phyloP scores from a whole-genome alignment of 37 sponge, comb jelly and placozoan genomes.

The Ianthella basta region DNA sequence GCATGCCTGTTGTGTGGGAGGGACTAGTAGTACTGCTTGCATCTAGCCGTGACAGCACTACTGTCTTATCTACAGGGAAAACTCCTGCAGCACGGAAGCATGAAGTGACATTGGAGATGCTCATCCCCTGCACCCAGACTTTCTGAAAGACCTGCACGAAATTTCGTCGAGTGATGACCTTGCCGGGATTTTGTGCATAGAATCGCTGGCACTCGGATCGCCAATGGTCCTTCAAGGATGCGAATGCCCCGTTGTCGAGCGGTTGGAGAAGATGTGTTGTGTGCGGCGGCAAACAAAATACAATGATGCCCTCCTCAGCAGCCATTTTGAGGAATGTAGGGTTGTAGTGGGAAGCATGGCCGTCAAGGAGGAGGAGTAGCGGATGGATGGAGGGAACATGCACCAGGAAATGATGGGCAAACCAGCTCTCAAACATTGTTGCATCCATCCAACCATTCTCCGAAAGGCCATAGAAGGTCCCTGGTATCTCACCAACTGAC shows the following conservation, averaged over 20 bases:
- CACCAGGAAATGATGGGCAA: constrained; percentile 40
- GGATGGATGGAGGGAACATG: constrained; percentile 46
- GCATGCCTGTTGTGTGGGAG: not conserved
- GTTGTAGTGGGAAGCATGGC: constrained; percentile 49
- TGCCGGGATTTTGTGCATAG: constrained; percentile 28
- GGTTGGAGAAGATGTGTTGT: constrained; percentile 56
- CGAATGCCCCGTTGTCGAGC: constrained; percentile 45
- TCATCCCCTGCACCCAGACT: constrained; percentile 56
- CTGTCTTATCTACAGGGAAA: constrained; percentile 28
- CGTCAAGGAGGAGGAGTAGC: constrained; percentile 43
- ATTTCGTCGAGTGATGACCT: constrained; percentile 12
- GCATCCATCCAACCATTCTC: constrained; percentile 41
- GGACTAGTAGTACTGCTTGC: not conserved
- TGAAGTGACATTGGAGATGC: constrained; percentile 33
- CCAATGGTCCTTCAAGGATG: constrained; percentile 37
- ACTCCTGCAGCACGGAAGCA: constrained; percentile 57
- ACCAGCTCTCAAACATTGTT: constrained; percentile 59
- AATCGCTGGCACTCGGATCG: constrained; percentile 34
- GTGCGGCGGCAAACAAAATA: constrained; percentile 47
- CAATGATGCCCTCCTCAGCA: constrained; percentile 32
- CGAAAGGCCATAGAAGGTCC: constrained; percentile 46
- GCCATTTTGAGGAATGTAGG: constrained; percentile 32
- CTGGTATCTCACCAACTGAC: constrained; percentile 47
- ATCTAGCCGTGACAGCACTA: not conserved
- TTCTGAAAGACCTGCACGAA: constrained; percentile 26